phyloP scores from a whole-genome alignment of 1,140 invertebrate genomes.

The Tetramorium parvispinum region DNA sequence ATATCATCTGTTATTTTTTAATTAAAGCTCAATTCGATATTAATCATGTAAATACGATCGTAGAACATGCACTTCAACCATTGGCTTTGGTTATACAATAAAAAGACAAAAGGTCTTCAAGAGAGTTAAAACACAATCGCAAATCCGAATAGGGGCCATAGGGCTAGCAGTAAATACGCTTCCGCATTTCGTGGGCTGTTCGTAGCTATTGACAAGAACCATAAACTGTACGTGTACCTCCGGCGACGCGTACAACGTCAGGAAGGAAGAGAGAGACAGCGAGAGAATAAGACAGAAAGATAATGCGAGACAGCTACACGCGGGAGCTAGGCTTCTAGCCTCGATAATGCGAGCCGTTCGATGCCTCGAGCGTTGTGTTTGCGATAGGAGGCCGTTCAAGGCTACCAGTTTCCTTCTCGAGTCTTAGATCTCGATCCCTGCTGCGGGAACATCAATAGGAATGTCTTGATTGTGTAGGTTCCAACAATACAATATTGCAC shows the following conservation, averaged over 20 bases:
- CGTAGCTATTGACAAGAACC: constrained; percentile 54
- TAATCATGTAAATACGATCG: constrained; percentile 15
- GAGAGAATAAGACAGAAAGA: background rate
- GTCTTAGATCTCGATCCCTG: constrained; percentile 53
- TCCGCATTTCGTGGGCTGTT: constrained; percentile 57
- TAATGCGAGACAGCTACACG: constrained; percentile 11
- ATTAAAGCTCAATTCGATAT: background rate
- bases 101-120: constrained; percentile 15
- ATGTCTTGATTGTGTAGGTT: constrained; percentile 57
- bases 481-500: constrained; percentile 17
- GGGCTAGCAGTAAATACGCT: constrained; percentile 48
- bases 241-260: constrained; percentile 19
- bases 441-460: constrained; percentile 51
- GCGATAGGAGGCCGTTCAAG: constrained; percentile 70
- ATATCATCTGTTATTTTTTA: background rate
- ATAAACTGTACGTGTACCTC: constrained; percentile 54
- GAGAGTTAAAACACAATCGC: constrained; percentile 42
- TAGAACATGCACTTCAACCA: background rate
- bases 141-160: constrained; percentile 36
- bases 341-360: constrained; percentile 52
- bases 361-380: constrained; percentile 57
- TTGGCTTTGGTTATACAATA: constrained; percentile 7
- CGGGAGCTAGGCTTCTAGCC: constrained; percentile 12
- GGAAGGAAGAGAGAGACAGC: background rate
- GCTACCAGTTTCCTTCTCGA: constrained; percentile 60